Evolutionary conservation across 1,140 invertebrate genomes (phyloP), one percentile per base, ranked within the genome.

Genomic region (Berghia stephanieae): DNA sequence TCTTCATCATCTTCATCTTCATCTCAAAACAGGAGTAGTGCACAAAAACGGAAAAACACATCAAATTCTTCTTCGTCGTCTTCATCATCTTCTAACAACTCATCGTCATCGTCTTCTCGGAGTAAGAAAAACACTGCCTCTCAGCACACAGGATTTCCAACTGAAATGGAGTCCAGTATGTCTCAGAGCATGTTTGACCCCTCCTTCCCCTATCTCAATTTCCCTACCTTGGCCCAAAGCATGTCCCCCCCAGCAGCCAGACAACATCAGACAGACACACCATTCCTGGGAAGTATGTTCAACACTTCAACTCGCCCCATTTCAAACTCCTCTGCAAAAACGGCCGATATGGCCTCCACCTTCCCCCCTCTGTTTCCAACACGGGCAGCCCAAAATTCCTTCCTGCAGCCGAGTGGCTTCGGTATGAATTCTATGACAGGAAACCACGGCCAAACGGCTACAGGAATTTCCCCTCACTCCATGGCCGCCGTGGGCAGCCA

Each of bases 371-470:
- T 90, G 63, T 83, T 83, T n/a, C 84, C 86, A 40, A 66, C 83
- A 36, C 80, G 89, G 18, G 75, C n/a, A n/a, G n/a, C 86, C 2
- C 89, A 90, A 72, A 90, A 86, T 80, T 85, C 87, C 36, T 78
- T 90, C 71, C 90, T 90, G 77, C 89, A 90, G 77, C 81, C 87
- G 4, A 75, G 81, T 34, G 83, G 86, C 27, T 90, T 90, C 77
- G 83, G 86, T 34, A 87, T 89, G 84, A 89, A 89, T 74, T 86
- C 83, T 55, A 81, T 89, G 38, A 85, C 86, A 77, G 80, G 82
- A 44, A 84, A 83, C 74, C 80, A 86, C 78, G 83, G 75, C 36
- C 80, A 80, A 16, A 83, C 83, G 46, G 77, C 80, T 24, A 79
- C 86, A 5, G 83, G 84, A 38, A 83, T 87, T 24, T 83, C 86